These are phyloP conservation scores for Synanthedon vespiformis DNA, from an alignment of 2,888 invertebrate genomes.

Conservation along the genomic window DNA sequence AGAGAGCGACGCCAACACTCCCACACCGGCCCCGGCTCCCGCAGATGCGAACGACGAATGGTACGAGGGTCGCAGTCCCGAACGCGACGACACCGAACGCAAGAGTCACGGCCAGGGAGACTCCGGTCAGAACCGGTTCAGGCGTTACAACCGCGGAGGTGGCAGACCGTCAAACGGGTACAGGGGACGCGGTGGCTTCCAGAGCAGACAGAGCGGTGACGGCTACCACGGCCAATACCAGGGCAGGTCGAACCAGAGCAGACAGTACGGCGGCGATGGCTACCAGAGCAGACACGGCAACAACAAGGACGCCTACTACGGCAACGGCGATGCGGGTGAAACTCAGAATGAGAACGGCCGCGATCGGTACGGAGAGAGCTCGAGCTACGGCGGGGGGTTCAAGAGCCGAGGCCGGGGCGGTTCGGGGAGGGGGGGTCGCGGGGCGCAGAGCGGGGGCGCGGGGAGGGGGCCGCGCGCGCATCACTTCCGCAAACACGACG, in stretches of 20 bases:
- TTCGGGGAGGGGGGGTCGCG: slow-evolving; percentile 21
- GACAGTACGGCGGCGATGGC: slow-evolving; percentile 36
- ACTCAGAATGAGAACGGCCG: slow-evolving; percentile 61
- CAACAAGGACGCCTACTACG: slow-evolving; percentile 45
- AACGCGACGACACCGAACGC: slow-evolving; percentile 43
- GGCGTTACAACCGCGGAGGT: slow-evolving; percentile 44
- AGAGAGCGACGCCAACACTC: slow-evolving; percentile 16
- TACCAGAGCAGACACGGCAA: slow-evolving; percentile 46
- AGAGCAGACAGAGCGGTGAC: slow-evolving; percentile 36
- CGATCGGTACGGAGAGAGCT: slow-evolving; percentile 53
- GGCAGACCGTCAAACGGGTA: slow-evolving; percentile 44
- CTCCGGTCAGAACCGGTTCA: slow-evolving; percentile 39
- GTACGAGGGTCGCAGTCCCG: slow-evolving; percentile 46
- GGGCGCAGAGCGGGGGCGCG: slow-evolving; percentile 26
- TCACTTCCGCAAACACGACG: neutral
- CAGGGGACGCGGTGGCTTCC: slow-evolving; percentile 48
- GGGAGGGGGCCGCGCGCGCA: slow-evolving; percentile 11
- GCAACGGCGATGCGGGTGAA: slow-evolving; percentile 51
- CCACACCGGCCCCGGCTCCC: slow-evolving; percentile 15
- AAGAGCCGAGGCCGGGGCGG: slow-evolving; percentile 62
- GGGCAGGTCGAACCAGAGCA: slow-evolving; percentile 34
- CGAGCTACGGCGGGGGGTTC: slow-evolving; percentile 68
- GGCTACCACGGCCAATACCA: slow-evolving; percentile 46
- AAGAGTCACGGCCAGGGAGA: slow-evolving; percentile 54
- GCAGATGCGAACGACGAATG: slow-evolving; percentile 37